A percentile compares a stretch with the other conserved stretches of the same genome.
These are phyloP conservation scores for Agrotis segetum DNA, from an alignment of 2,888 invertebrate species.

Conservation along the genomic window DNA sequence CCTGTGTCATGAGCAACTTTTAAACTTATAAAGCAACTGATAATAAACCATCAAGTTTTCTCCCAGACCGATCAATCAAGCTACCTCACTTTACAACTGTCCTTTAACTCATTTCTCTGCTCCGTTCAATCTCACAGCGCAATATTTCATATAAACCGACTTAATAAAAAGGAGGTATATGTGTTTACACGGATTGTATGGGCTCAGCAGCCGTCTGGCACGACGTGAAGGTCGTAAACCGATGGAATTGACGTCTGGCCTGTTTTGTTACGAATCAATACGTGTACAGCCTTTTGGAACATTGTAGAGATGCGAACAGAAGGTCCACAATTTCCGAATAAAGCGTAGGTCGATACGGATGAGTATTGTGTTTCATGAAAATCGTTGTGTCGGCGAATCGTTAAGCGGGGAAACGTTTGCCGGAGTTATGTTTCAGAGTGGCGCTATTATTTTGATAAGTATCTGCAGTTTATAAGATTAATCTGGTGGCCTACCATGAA, in stretches of 20 bases:
- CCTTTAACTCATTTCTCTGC: background rate
- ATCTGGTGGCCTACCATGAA: too few species aligned
- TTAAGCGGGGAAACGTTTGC: too few species aligned
- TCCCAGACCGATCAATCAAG: slow-evolving; percentile 1
- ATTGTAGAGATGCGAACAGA: slow-evolving; percentile 2
- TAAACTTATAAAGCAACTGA: background rate
- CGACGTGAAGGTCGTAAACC: slow-evolving; percentile 60
- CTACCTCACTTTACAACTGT: slow-evolving; percentile 3
- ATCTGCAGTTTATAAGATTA: too few species aligned
- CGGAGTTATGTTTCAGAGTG: too few species aligned
- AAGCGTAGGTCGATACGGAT: too few species aligned
- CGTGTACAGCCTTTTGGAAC: slow-evolving; percentile 33
- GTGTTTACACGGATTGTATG: slow-evolving; percentile 50
- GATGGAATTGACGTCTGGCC: slow-evolving; percentile 55
- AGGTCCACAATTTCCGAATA: background rate
- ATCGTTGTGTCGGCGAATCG: too few species aligned
- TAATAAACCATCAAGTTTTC: background rate
- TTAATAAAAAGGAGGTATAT: slow-evolving; percentile 47
- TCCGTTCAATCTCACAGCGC: background rate
- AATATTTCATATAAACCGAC: slow-evolving; percentile 42
- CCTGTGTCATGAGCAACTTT: too few species aligned
- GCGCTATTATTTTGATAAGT: too few species aligned
- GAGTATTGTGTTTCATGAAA: too few species aligned
- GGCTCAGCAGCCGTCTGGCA: slow-evolving; percentile 46
- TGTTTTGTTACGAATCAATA: slow-evolving; percentile 65